Conservation (phyloP, 2,888 invertebrate genomes). For the Ectropis crepuscularia region DNA sequence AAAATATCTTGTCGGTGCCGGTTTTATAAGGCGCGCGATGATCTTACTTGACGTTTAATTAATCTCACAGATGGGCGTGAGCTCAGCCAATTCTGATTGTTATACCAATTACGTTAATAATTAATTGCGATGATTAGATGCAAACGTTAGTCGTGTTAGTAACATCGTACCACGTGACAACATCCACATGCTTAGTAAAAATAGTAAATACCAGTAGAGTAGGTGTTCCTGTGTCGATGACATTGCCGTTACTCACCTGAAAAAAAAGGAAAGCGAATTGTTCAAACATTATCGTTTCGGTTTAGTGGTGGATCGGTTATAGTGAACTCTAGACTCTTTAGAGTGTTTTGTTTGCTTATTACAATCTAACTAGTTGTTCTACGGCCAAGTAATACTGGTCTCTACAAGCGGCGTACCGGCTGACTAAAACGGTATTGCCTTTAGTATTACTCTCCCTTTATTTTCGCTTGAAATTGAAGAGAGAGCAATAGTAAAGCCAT, state of each 20-base stretch:
- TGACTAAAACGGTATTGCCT: no score
- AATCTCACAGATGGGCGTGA: conserved; percentile 42
- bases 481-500: no score
- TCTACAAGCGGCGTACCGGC: no score
- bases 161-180: conserved; percentile 33
- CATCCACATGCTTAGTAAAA: conserved; percentile 60
- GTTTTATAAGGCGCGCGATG: conserved; percentile 23
- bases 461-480: no score
- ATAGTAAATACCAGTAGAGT: conserved; percentile 81
- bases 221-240: conserved; percentile 83
- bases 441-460: no score
- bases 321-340: no score
- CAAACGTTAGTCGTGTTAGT: conserved; percentile 24
- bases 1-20: conserved; percentile 27
- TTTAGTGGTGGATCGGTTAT: no score
- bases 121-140: conserved; percentile 29
- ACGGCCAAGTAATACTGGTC: no score
- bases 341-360: no score
- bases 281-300: conserved; percentile 17
- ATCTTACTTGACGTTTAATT: conserved; percentile 33
- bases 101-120: conserved; percentile 39
- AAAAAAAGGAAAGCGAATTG: conserved; percentile 48
- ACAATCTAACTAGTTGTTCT: no score
- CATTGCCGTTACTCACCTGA: conserved; percentile 85
- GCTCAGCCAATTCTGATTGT: conserved; percentile 39